Evolutionary conservation across 2,888 invertebrate species (phyloP), one percentile per base, ranked within the genome.

Genomic region (Agonopterix subpropinquella): DNA sequence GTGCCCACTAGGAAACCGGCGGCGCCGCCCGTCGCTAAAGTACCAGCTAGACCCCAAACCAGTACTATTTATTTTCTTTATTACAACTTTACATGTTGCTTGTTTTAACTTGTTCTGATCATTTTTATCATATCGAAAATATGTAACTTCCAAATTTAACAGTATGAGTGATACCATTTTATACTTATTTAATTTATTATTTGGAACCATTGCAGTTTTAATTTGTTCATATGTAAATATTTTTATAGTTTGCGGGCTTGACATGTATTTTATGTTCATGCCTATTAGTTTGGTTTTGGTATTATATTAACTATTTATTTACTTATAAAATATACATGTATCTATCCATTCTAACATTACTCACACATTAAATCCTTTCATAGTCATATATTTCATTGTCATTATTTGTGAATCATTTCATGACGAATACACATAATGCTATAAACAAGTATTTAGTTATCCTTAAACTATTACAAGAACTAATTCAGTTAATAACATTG

Each of bases 41-140:
- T 91, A 64, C 84, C 90, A 66, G 89, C 90, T 77, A 90, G 91
- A 90, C 89, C 91, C 87, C 90, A 90, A 90, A 89, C 85, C 89
- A 89, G 86, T 89, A 87, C 82, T 82, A 74, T 73, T 69, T 73
- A 49, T 77, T 80, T 75, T 70, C 66, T 70, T 73, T 63, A 48
- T 13, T n/a, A 39, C 28, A 69, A 62, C 63, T 60, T 55, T 65
- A 53, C 36, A 42, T 62, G 59, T 60, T 61, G 58, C 63, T 62
- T 67, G 56, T 50, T 56, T 51, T 52, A 53, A n/a, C 51, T 56
- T 39, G 57, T 55, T 65, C 39, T 28, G 28, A 28, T 28, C 2
- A 28, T 28, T 28, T 28, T 28, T 5, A 28, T 28, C 28, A 28
- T 28, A 28, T 28, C 28, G 28, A 5, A 28, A 28, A 28, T 7